Evolutionary conservation across 2,797 vertebrate genomes (phyloP), one percentile per base, ranked within the genome.

Genomic region (Lacerta bilineata): DNA sequence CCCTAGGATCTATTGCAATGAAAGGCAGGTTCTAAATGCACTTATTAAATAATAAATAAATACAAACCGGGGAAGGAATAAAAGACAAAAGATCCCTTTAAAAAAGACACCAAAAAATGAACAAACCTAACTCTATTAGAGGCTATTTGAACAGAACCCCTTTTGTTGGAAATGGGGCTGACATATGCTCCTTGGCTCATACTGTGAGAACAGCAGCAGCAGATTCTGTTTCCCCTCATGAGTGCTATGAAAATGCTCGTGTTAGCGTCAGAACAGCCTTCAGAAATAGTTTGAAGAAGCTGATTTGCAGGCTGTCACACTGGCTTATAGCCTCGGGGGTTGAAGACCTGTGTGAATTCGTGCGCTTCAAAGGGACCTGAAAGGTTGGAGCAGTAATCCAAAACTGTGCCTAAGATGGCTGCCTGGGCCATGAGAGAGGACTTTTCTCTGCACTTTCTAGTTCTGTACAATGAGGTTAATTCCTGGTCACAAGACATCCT

Each of bases 361-460:
- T 77, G 89, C 90, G 85, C 79, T 90, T 87, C 88, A 41, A 84
- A 61, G 8, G 23, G 39, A 61, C 39, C 20, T 0, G 4, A 25
- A 46, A 46, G 39, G 89, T 20, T 74, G 66, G 59, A 91, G 36
- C 61, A 46, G 84, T 79, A 78, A 66, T 66, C 33, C 59, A 39
- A 39, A 66, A 25, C 87, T 84, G 80, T 86, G 78, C 80, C 75
- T 72, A 88, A 66, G 84, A 91, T 85, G 90, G 84, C 39, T 79
- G 11, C 1, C 75, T 91, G 72, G 8, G 33, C 83, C 92, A 91
- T 84, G 50, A 92, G 86, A 74, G 59, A 11, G 64, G 43, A 0
- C 91, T 43, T 91, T 93, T 92, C 91, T 83, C 90, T 92, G 88
- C 84, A 69, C 6, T 29, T 15, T 43, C 43, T 3, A 43, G 2